Evolutionary conservation across 2,797 vertebrate species (phyloP), one percentile per base, ranked within the genome.

Genomic region (Xerus rutilus): DNA sequence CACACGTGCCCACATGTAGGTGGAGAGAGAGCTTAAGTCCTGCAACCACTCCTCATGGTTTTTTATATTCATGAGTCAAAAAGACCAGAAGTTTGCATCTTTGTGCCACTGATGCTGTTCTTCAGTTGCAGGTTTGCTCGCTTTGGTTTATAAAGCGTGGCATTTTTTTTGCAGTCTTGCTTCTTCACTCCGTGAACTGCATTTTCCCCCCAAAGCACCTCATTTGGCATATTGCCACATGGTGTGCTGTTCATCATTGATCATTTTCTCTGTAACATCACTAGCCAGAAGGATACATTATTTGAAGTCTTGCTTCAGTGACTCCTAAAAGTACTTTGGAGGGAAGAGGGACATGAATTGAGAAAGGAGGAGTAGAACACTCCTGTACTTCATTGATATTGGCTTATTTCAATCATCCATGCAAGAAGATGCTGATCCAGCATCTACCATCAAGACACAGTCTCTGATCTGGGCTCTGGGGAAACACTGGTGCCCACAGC

Each of bases 301-400:
- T 83, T 45, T 89, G 45, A 69, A 67, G 49, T 81, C 62, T 83
- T 89, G 83, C 73, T 93, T 91, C 73, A 76, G 54, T 45, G 76
- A 64, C 18, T 89, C 74, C 39, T 70, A n/a, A 81, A 74, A 83
- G 9, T 32, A 47, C 54, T 74, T 86, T 23, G 49, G 67, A 93
- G 73, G 43, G 9, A 9, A 13, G 45, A 67, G 23, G 14, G 30
- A 32, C 39, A 15, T 25, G n/a, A 35, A 30, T 21, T 79, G 86
- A 93, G 28, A n/a, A 65, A 74, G n/a, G 47, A 67, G 9, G 30
- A 45, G 6, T 35, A 14, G 23, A 72, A 9, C 20, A 4, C 13
- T 1, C 11, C 15, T 88, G 65, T 52, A 8, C 39, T 76, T 76
- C 57, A 70, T 13, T 43, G 43, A 13, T 8, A 1, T 3, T 45